phyloP scores from a whole-genome alignment of 2,888 invertebrate species.

The Chaitophorus viminalis region DNA sequence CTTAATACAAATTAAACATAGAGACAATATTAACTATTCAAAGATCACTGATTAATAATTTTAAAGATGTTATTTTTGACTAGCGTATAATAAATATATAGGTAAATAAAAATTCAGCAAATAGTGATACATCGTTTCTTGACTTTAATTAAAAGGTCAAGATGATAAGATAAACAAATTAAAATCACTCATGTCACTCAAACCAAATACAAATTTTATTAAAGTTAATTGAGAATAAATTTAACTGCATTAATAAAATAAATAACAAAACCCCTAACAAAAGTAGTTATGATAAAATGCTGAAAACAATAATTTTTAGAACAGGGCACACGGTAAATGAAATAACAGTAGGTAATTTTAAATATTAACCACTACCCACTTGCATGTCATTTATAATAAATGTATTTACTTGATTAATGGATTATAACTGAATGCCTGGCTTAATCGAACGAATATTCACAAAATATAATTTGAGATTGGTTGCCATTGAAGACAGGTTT shows the following conservation, averaged over 20 bases:
- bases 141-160: not conserved
- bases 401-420: not conserved
- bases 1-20: slow-evolving; percentile 8
- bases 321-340: not conserved
- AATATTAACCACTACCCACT: slow-evolving; percentile 10
- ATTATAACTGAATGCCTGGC: too few species aligned
- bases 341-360: not conserved
- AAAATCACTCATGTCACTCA: not conserved
- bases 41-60: slow-evolving; percentile 41
- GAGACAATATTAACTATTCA: slow-evolving; percentile 30
- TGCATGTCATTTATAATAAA: not conserved
- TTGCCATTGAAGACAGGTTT: too few species aligned
- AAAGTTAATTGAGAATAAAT: slow-evolving; percentile 35
- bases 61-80: slow-evolving; percentile 52
- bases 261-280: slow-evolving; percentile 36
- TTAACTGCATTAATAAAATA: slow-evolving; percentile 46
- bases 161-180: not conserved
- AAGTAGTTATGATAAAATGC: not conserved
- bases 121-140: not conserved
- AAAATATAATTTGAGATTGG: too few species aligned
- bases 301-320: not conserved
- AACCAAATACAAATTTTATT: slow-evolving; percentile 6
- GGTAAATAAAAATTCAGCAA: slow-evolving; percentile 9
- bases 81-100: slow-evolving; percentile 27
- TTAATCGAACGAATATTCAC: too few species aligned